These are phyloP conservation scores for Gallirallus australis DNA, from an alignment of 2,797 vertebrate genomes.

Conservation along the genomic window DNA sequence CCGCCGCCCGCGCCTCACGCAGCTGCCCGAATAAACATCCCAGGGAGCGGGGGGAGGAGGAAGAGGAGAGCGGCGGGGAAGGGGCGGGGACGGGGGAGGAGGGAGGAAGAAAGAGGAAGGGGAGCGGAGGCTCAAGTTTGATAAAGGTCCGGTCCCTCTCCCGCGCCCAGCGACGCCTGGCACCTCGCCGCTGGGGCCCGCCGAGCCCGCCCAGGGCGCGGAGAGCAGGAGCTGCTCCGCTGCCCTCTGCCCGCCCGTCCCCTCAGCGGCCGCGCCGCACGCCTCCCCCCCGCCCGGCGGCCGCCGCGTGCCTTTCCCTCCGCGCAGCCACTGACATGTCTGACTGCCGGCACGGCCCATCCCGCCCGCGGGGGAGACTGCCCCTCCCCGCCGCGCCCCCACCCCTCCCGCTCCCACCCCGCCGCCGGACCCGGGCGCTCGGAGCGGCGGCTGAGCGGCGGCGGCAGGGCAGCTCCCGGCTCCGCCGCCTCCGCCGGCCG, in stretches of 20 bases:
- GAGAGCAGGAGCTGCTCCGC: neutral
- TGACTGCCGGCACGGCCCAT: constrained; percentile 51
- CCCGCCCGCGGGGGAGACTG: neutral
- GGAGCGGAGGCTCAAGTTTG: constrained; percentile 25
- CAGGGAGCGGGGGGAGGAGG: constrained; percentile 27
- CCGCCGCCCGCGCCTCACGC: constrained; percentile 50
- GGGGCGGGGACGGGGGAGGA: constrained; percentile 39
- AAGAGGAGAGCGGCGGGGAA: constrained; percentile 23
- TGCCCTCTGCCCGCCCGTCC: neutral
- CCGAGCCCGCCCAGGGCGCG: neutral
- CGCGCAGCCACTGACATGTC: constrained; percentile 82
- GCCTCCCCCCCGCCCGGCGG: neutral
- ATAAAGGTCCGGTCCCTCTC: constrained; percentile 30
- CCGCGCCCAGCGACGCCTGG: neutral
- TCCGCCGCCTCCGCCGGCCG: neutral
- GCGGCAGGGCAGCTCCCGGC: neutral
- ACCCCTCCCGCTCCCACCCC: neutral
- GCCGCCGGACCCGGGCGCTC: neutral
- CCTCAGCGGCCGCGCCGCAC: neutral
- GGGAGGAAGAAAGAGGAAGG: constrained; percentile 34
- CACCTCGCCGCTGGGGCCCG: too few species aligned
- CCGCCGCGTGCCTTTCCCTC: constrained; percentile 40
- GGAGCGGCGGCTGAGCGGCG: too few species aligned
- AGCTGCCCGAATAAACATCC: constrained; percentile 66
- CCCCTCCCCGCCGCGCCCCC: neutral